Evolutionary conservation across 2,888 invertebrate species (phyloP).

Genomic region (Drosophila falleni): DNA sequence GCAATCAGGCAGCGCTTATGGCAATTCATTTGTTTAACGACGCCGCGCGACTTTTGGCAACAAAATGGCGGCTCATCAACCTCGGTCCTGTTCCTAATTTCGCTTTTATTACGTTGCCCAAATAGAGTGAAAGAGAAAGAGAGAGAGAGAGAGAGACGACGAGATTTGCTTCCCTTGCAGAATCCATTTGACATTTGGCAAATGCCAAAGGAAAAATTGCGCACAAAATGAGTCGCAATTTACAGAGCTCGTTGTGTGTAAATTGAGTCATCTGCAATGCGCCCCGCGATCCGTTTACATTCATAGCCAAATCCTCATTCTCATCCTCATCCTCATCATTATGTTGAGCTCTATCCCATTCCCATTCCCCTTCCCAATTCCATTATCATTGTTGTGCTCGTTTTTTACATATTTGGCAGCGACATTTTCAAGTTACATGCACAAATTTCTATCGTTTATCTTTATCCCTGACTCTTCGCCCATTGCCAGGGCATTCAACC

Average conservation of each 20-base stretch:
- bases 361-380: slow-evolving; percentile 35
- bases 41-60: slow-evolving; percentile 49
- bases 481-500: slow-evolving; percentile 55
- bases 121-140: neutral
- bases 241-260: slow-evolving; percentile 80
- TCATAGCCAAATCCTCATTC: slow-evolving; percentile 9
- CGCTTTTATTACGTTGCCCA: slow-evolving; percentile 72
- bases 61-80: slow-evolving; percentile 58
- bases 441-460: slow-evolving; percentile 74
- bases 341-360: slow-evolving; percentile 10
- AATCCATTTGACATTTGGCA: slow-evolving; percentile 71
- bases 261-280: slow-evolving; percentile 79
- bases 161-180: slow-evolving; percentile 34
- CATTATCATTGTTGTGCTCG: slow-evolving; percentile 49
- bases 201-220: slow-evolving; percentile 77
- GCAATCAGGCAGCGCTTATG: slow-evolving; percentile 83
- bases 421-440: slow-evolving; percentile 69
- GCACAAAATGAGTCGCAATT: slow-evolving; percentile 78
- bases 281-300: slow-evolving; percentile 48
- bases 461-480: slow-evolving; percentile 46
- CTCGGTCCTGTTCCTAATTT: slow-evolving; percentile 71
- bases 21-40: slow-evolving; percentile 85
- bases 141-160: slow-evolving; percentile 9
- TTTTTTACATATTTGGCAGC: slow-evolving; percentile 51
- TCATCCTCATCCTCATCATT: slow-evolving; percentile 10